These are phyloP conservation scores for Lepus timidus DNA, from an alignment of 2,113 vertebrate genomes.

Conservation along the genomic window DNA sequence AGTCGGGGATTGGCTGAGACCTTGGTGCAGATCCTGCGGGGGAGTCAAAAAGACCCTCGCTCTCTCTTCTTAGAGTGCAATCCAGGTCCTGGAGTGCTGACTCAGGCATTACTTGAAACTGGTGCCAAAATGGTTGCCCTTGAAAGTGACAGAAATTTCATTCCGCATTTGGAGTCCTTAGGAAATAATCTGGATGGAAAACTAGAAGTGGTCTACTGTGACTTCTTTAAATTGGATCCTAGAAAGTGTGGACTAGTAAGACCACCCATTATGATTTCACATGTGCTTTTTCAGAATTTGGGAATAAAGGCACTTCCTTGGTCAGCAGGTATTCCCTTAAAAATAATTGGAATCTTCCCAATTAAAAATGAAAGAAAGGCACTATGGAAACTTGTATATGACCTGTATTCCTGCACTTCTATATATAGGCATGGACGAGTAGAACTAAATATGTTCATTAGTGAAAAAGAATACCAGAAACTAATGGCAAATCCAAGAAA, in stretches of 20 bases:
- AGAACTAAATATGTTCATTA: constrained; percentile 94
- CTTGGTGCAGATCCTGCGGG: constrained; percentile 83
- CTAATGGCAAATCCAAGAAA: too few relatives aligned
- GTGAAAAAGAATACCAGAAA: constrained; percentile 91
- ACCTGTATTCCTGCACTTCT: constrained; percentile 91
- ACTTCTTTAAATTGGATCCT: constrained; percentile 95
- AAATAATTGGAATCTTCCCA: constrained; percentile 93
- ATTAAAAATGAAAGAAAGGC: constrained; percentile 86
- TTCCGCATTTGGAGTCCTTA: constrained; percentile 92
- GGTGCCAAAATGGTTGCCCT: constrained; percentile 93
- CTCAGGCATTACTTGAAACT: constrained; percentile 91
- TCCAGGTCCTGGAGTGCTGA: constrained; percentile 96
- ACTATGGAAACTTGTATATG: constrained; percentile 92
- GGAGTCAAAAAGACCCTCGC: constrained; percentile 54
- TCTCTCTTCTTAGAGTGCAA: constrained; percentile 91
- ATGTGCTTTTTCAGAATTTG: constrained; percentile 91
- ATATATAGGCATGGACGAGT: constrained; percentile 94
- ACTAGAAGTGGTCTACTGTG: constrained; percentile 92
- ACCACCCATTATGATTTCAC: constrained; percentile 88
- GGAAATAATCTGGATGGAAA: constrained; percentile 87
- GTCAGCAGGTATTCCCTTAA: constrained; percentile 93
- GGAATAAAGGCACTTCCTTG: constrained; percentile 91
- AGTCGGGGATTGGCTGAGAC: constrained; percentile 87
- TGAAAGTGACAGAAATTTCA: constrained; percentile 90
- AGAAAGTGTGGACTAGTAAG: constrained; percentile 79